Evolutionary conservation across 1,140 invertebrate genomes (phyloP).

Genomic region (Dinoponera quadriceps): DNA sequence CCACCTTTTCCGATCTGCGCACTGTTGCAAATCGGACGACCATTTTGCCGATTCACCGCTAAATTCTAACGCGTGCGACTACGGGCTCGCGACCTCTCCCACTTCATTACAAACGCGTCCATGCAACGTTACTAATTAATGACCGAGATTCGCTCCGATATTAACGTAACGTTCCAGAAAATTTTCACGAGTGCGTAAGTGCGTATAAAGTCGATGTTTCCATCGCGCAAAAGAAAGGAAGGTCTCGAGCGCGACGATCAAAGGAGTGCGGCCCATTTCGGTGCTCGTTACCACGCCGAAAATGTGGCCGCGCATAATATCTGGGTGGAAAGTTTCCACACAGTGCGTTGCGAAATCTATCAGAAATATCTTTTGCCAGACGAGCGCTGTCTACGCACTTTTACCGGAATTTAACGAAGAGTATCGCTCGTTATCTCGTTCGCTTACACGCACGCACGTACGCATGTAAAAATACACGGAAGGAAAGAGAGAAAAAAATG

Average conservation of each 20-base stretch:
- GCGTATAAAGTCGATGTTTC: too few species aligned
- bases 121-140: constrained; percentile 53
- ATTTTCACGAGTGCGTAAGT: neutral
- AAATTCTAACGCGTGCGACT: constrained; percentile 80
- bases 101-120: constrained; percentile 71
- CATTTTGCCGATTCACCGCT: constrained; percentile 65
- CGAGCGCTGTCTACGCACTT: neutral
- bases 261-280: too few species aligned
- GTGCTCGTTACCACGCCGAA: neutral
- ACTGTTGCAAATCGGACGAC: too few species aligned
- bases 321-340: neutral
- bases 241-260: neutral
- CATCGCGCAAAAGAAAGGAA: neutral
- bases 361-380: constrained; percentile 13
- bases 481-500: neutral
- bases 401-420: constrained; percentile 35
- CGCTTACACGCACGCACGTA: too few species aligned
- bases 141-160: constrained; percentile 13
- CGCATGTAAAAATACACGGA: too few species aligned
- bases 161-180: constrained; percentile 14
- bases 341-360: constrained; percentile 9
- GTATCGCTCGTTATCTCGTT: too few species aligned
- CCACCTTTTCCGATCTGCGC: too few species aligned
- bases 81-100: constrained; percentile 76
- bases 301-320: neutral